Conservation (phyloP, 2,888 invertebrate species). For the Macrosiphum euphorbiae region DNA sequence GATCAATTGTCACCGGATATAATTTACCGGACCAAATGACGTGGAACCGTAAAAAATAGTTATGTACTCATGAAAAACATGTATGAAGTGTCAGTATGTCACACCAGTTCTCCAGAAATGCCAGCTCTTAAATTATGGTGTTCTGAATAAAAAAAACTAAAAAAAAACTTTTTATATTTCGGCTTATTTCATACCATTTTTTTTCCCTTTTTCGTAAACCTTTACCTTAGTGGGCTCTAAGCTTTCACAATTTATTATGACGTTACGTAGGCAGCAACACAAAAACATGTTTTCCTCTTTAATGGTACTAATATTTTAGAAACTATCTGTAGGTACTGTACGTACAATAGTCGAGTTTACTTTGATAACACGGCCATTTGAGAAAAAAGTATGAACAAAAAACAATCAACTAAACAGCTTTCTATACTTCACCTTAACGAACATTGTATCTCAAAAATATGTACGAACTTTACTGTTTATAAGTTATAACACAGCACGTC, state of each 20-base stretch:
- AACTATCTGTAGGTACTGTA: slow-evolving; percentile 12
- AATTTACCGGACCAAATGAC: too few species aligned
- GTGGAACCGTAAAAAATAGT: background rate
- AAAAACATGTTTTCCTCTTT: slow-evolving; percentile 40
- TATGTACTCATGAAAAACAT: background rate
- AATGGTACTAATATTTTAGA: slow-evolving; percentile 48
- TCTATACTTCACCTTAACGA: background rate
- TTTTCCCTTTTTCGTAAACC: background rate
- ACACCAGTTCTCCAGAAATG: background rate
- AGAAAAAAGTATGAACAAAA: background rate
- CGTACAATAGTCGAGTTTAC: background rate
- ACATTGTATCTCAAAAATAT: background rate
- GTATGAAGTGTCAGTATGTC: background rate
- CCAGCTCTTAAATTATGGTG: slow-evolving; percentile 8
- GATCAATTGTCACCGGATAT: too few species aligned
- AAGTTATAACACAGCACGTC: background rate
- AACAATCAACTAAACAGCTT: slow-evolving; percentile 19
- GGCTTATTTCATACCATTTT: background rate
- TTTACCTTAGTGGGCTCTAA: slow-evolving; percentile 7
- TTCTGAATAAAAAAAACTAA: background rate
- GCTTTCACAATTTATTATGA: slow-evolving; percentile 61
- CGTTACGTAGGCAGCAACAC: slow-evolving; percentile 20
- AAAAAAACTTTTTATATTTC: slow-evolving; percentile 20
- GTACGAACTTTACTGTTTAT: background rate
- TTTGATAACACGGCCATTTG: background rate